A percentile compares a stretch with the other conserved stretches of the same genome.
Evolutionary conservation across 2,888 invertebrate genomes (phyloP).

Genomic region (Arctia plantaginis): DNA sequence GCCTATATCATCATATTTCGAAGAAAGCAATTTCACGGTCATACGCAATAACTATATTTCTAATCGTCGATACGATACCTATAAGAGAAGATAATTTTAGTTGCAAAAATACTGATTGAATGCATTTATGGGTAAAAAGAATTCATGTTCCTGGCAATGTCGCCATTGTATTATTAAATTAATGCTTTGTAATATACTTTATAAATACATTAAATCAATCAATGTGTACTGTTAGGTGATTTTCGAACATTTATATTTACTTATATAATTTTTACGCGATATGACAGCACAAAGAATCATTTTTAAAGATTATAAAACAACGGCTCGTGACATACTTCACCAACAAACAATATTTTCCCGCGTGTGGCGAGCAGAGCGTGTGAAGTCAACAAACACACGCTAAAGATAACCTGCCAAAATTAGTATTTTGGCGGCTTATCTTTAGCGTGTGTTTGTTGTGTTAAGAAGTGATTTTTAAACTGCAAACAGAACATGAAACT

Average conservation of each 20-base stretch:
- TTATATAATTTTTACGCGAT: neutral
- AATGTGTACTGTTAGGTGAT: neutral
- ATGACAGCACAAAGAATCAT: neutral
- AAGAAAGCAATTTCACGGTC: conserved; percentile 1
- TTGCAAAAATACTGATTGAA: no score
- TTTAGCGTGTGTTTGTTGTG: neutral
- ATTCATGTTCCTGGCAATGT: neutral
- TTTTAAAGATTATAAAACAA: neutral
- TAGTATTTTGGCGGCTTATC: conserved; percentile 2
- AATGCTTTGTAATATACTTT: no score
- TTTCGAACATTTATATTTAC: neutral
- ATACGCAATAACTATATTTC: neutral
- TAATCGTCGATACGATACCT: neutral
- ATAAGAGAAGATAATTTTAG: neutral
- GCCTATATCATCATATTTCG: no score
- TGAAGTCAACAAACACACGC: neutral
- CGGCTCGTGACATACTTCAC: neutral
- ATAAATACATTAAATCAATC: neutral
- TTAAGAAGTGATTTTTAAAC: neutral
- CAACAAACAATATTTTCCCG: neutral
- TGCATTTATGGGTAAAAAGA: neutral
- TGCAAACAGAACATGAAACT: neutral
- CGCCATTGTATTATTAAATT: no score
- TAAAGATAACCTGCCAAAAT: no score
- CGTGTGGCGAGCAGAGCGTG: neutral